phyloP scores from a whole-genome alignment of 1,140 invertebrate species.

The Lethocerus indicus region DNA sequence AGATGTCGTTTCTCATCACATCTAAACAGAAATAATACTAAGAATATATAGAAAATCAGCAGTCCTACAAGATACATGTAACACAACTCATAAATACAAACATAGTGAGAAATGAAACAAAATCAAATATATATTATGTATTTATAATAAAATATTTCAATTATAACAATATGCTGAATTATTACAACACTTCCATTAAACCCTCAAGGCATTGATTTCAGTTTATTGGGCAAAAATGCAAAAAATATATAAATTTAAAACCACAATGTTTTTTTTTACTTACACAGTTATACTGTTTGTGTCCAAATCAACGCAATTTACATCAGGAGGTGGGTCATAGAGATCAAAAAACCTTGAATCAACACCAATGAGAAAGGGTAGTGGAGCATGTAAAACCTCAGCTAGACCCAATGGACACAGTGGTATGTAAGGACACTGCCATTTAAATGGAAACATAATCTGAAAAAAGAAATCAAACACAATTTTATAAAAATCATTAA shows the following conservation, averaged over 20 bases:
- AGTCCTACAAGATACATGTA: too few species aligned
- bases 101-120: not conserved
- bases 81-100: too few species aligned
- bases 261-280: too few species aligned
- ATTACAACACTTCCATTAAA: too few species aligned
- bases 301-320: conserved; percentile 95
- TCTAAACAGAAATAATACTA: conserved; percentile 33
- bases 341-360: conserved; percentile 95
- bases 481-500: not conserved
- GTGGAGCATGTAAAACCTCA: conserved; percentile 80
- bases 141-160: not conserved
- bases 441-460: conserved; percentile 96
- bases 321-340: conserved; percentile 89
- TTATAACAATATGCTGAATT: too few species aligned
- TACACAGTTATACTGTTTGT: conserved; percentile 75
- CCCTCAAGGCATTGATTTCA: too few species aligned
- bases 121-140: not conserved
- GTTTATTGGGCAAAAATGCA: too few species aligned
- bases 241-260: too few species aligned
- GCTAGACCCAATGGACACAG: conserved; percentile 82
- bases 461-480: conserved; percentile 20
- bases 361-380: conserved; percentile 93
- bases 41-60: too few species aligned
- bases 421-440: conserved; percentile 99
- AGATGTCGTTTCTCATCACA: conserved; percentile 80